Evolutionary conservation across 2,888 invertebrate species (phyloP), one percentile per base, ranked within the genome.

Genomic region (Himalopsyche kuldschensis): DNA sequence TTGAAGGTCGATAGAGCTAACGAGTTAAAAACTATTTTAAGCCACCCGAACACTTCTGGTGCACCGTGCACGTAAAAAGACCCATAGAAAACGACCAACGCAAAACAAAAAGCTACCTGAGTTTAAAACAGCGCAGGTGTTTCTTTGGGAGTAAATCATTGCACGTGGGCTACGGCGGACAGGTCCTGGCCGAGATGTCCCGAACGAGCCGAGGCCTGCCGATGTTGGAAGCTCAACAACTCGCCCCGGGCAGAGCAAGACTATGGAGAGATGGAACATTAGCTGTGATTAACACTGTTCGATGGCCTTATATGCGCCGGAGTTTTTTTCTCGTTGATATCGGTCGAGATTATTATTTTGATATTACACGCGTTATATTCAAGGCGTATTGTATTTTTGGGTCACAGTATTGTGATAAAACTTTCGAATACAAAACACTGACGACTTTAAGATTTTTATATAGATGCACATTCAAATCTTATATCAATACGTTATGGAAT

Each of bases 81-180:
- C 55, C 55, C 20, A 24, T 55, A 55, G 55, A 55, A 83, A 82
- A 85, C 83, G 83, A 85, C 69, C 82, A 83, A 79, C 83, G 84
- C 83, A 84, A 85, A 85, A 85, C 85, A 84, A 85, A 55, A 84
- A 77, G 86, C 86, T 86, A 86, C 86, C 86, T 84, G 86, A 86
- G 84, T 84, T 86, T 84, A 81, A 84, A 81, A 79, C 82, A 81
- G 83, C 84, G 86, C 86, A 86, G 86, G 86, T 86, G 86, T 84
- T 83, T 81, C 75, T 83, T 78, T 78, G 78, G 80, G 83, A 83
- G 80, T 78, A 83, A 83, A 83, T 83, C 83, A 80, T 81, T 78
- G 47, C 78, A 78, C 55, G 55, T 55, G 55, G 20, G 55, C 55
- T 24, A 20, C 55, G 20, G 20, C 55, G 55, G 55, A 55, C 55